Conservation (phyloP, 2,888 invertebrate species). For the Parnassius smintheus region DNA sequence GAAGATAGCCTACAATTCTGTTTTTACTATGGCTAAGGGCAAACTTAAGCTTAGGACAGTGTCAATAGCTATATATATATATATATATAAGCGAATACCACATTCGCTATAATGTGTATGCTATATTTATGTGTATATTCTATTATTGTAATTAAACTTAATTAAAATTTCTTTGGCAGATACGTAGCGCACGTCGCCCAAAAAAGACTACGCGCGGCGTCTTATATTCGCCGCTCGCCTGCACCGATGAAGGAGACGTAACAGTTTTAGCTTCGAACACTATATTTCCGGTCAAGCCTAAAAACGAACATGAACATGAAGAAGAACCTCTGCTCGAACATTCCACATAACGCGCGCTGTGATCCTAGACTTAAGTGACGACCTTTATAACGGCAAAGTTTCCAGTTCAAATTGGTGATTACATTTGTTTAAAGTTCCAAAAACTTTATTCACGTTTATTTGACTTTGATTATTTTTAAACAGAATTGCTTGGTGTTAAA, state of each 20-base stretch:
- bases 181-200: constrained; percentile 32
- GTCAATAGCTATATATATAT: no score
- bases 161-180: constrained; percentile 21
- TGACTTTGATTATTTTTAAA: no score
- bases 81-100: no score
- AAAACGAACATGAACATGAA: constrained; percentile 32
- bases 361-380: constrained; percentile 56
- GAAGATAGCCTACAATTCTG: no score
- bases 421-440: no score
- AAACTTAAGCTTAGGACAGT: no score
- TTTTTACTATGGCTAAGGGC: no score
- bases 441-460: no score
- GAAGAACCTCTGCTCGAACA: constrained; percentile 65
- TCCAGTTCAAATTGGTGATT: constrained; percentile 19
- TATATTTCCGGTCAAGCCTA: constrained; percentile 41
- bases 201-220: constrained; percentile 34
- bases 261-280: constrained; percentile 49
- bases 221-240: constrained; percentile 62
- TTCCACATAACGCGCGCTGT: constrained; percentile 67
- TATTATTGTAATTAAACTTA: background rate
- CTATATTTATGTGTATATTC: no score
- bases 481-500: no score
- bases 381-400: constrained; percentile 2
- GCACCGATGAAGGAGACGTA: constrained; percentile 63
- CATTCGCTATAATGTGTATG: no score